phyloP scores from a whole-genome alignment of 1,140 invertebrate genomes.

The Conus betulinus region DNA sequence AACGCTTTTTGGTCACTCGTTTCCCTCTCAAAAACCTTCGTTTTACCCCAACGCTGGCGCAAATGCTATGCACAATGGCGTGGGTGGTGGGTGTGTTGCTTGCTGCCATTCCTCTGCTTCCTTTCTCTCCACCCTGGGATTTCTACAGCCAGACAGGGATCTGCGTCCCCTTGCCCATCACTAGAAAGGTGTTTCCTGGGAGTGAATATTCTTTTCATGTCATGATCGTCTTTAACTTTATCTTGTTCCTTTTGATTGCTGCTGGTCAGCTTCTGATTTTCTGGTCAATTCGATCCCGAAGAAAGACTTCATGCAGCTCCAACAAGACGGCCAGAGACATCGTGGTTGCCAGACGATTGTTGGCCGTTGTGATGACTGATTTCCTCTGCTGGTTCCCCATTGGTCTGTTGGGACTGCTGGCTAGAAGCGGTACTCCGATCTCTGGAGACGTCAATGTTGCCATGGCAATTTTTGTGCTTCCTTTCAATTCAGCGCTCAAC shows the following conservation, averaged over 20 bases:
- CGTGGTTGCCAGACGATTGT: constrained; percentile 41
- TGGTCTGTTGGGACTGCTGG: constrained; percentile 36
- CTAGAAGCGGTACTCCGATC: constrained; percentile 44
- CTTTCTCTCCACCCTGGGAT: constrained; percentile 35
- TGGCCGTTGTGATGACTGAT: constrained; percentile 44
- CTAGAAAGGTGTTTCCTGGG: constrained; percentile 32
- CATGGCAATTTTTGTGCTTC: constrained; percentile 53
- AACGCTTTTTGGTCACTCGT: constrained; percentile 57
- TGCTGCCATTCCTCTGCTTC: constrained; percentile 38
- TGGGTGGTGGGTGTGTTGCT: constrained; percentile 42
- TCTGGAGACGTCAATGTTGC: constrained; percentile 53
- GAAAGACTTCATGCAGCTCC: background rate
- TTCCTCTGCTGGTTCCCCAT: constrained; percentile 42
- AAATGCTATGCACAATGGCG: background rate
- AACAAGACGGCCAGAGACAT: constrained; percentile 35
- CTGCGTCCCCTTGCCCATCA: constrained; percentile 51
- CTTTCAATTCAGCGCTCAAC: constrained; percentile 57
- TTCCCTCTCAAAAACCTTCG: constrained; percentile 55
- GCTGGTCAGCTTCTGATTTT: constrained; percentile 51
- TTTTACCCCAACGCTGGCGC: constrained; percentile 31
- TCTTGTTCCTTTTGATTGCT: constrained; percentile 45
- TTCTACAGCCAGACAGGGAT: constrained; percentile 54
- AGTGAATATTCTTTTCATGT: constrained; percentile 48
- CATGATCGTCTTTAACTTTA: constrained; percentile 52
- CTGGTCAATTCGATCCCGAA: constrained; percentile 31